Percentiles rank a stretch among this genome's conserved stretches.
phyloP scores from a whole-genome alignment of 2,113 vertebrate species.

The Gila orcuttii region DNA sequence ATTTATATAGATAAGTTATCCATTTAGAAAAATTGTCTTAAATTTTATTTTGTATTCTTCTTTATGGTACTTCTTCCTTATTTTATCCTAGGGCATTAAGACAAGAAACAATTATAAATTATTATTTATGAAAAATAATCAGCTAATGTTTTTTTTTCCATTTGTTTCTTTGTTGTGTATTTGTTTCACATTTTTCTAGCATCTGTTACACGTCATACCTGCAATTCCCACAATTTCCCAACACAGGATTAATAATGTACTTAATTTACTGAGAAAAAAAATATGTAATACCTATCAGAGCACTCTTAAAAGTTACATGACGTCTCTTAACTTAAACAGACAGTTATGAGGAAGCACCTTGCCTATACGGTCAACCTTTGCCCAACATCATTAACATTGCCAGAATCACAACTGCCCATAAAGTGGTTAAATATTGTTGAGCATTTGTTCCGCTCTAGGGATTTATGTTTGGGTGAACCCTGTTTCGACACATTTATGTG shows the following conservation, averaged over 20 bases:
- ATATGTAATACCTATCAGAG: neutral
- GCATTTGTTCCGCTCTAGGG: conserved; percentile 11
- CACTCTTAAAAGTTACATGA: conserved; percentile 25
- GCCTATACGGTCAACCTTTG: conserved; percentile 23
- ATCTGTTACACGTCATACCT: neutral
- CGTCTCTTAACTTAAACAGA: neutral
- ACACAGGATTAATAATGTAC: conserved; percentile 12
- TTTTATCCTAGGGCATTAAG: too few species aligned
- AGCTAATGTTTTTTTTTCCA: neutral
- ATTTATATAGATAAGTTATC: neutral
- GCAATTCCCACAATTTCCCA: neutral
- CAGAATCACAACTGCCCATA: conserved; percentile 4
- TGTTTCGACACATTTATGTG: neutral
- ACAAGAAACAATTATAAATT: neutral
- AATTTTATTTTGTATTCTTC: neutral
- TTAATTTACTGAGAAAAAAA: conserved; percentile 2
- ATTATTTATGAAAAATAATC: neutral
- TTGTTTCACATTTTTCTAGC: neutral
- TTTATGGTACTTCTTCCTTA: neutral
- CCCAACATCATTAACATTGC: neutral
- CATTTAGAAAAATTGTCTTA: neutral
- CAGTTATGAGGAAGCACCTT: conserved; percentile 10
- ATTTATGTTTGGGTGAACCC: neutral
- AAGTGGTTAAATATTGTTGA: conserved; percentile 37
- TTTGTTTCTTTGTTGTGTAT: neutral